Evolutionary conservation across 2,888 invertebrate genomes (phyloP).

Genomic region (Clistopyga incitator): DNA sequence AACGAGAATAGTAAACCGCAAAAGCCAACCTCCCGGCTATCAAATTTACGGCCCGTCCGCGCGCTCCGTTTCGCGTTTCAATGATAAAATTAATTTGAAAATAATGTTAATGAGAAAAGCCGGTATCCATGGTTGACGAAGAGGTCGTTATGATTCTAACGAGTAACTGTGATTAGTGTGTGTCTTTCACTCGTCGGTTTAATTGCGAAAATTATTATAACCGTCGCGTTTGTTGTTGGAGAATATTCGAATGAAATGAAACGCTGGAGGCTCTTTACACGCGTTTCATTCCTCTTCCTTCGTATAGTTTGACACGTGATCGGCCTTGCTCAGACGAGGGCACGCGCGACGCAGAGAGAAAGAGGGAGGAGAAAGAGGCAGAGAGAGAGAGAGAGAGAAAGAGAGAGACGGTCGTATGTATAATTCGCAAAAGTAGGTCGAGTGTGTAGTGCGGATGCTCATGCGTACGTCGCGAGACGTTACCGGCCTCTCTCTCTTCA

Average conservation of each 20-base stretch:
- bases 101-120: constrained; percentile 26
- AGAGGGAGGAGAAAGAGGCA: constrained; percentile 23
- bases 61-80: constrained; percentile 66
- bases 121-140: constrained; percentile 70
- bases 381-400: constrained; percentile 3
- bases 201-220: constrained; percentile 32
- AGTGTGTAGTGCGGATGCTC: constrained; percentile 61
- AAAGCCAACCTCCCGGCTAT: constrained; percentile 71
- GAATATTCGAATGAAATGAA: neutral
- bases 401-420: constrained; percentile 14
- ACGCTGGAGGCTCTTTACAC: constrained; percentile 8
- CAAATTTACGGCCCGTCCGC: constrained; percentile 68
- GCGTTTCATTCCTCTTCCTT: constrained; percentile 7
- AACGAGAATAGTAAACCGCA: constrained; percentile 65
- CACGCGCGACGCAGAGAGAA: constrained; percentile 12
- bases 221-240: constrained; percentile 9
- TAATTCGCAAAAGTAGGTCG: constrained; percentile 66
- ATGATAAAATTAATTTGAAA: neutral
- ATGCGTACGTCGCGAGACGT: constrained; percentile 62
- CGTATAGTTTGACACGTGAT: neutral
- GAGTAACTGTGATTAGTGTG: neutral
- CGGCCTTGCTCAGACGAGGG: constrained; percentile 28
- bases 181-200: neutral
- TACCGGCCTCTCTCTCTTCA: constrained; percentile 28
- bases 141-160: neutral